Conservation (phyloP, 2,797 vertebrate genomes). For the Hippoglossus hippoglossus region DNA sequence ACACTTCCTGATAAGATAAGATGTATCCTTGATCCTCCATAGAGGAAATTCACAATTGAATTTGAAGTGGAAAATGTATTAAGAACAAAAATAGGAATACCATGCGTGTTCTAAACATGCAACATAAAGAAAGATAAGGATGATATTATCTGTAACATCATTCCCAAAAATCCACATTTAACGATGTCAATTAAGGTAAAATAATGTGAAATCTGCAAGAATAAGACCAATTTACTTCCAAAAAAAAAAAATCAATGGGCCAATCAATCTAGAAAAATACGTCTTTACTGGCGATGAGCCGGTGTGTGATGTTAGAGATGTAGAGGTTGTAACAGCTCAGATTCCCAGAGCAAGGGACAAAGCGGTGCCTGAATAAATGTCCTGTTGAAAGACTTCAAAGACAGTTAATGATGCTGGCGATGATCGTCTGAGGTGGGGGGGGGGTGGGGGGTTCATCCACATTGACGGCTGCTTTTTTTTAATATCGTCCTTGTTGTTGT, state of each 20-base stretch:
- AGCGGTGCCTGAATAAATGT: too few relatives aligned
- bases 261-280: too few relatives aligned
- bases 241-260: too few relatives aligned
- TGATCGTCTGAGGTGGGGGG: not conserved
- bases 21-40: too few relatives aligned
- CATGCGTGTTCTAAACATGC: too few relatives aligned
- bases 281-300: constrained; percentile 9
- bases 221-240: not conserved
- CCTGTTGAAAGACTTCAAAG: constrained; percentile 11
- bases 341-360: not conserved
- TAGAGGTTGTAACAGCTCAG: not conserved
- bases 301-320: not conserved
- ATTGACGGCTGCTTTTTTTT: not conserved
- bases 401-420: constrained; percentile 14
- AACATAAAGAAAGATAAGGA: too few relatives aligned
- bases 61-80: too few relatives aligned
- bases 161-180: not conserved
- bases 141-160: too few relatives aligned
- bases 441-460: not conserved
- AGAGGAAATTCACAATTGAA: too few relatives aligned
- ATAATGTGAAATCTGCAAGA: not conserved
- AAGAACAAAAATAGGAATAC: too few relatives aligned
- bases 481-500: constrained; percentile 6
- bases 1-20: too few relatives aligned
- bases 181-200: constrained; percentile 16